Conservation (phyloP, 35 echinoderm and acorn worm species). For the Hemicentrotus pulcherrimus region DNA sequence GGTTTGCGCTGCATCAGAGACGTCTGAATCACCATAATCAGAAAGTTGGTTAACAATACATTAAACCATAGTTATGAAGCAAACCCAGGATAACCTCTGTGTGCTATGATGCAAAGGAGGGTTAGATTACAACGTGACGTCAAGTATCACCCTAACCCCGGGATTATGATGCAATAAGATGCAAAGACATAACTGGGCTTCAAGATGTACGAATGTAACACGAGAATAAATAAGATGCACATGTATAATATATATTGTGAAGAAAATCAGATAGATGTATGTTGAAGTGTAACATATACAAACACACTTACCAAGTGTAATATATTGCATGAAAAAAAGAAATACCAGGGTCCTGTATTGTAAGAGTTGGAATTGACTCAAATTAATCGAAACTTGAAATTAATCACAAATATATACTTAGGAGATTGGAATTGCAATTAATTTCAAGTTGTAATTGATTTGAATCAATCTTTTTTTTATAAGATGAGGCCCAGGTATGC, state of each 20-base stretch:
- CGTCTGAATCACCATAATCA: no score
- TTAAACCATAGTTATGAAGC: not conserved
- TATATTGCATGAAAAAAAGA: not conserved
- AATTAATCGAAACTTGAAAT: no score
- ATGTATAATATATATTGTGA: not conserved
- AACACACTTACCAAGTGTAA: not conserved
- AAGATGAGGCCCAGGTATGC: not conserved
- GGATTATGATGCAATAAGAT: not conserved
- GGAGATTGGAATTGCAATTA: no score
- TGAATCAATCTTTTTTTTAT: no score
- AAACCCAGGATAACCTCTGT: not conserved
- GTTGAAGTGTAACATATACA: not conserved
- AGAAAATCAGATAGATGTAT: not conserved
- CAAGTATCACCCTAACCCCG: not conserved
- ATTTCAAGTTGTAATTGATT: no score
- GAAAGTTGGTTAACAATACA: not conserved
- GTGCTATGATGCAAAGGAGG: not conserved
- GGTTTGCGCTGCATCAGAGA: no score
- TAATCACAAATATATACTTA: no score
- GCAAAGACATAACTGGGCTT: not conserved
- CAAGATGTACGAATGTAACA: not conserved
- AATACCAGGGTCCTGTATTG: no score
- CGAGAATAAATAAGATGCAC: not conserved
- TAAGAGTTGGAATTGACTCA: no score
- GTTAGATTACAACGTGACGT: conserved; percentile 16